Base-by-base conservation (phyloP, 2,888 invertebrate genomes). In the Minunthozetes semirufus region DNA sequence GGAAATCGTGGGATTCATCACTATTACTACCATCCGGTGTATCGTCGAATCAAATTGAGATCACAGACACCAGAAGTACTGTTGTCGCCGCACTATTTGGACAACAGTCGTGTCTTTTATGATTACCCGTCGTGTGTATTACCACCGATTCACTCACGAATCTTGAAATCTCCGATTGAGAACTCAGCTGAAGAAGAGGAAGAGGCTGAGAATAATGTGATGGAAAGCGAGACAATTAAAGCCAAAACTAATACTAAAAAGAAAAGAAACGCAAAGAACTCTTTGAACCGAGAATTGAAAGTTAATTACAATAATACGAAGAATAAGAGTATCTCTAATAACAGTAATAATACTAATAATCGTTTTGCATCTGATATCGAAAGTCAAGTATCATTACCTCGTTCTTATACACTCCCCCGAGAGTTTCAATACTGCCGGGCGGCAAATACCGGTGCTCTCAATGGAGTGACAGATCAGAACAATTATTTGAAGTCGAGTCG, bases 371-470 rank as follows among this genome's bases (percentile, higher is more conserved):
- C 90, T 68, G 90, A 90, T 81, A 87, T 90, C 79, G 90, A 90
- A 81, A 86, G 80, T 82, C 88, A 92, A 87, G 87, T 92, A 79
- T 92, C 92, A 1, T 84, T 92, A 73, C 92, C 93, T 0, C 87
- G 92, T 27, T 92, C 91, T 38, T 92, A 92, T 82, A 93, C 92
- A 0, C 84, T 93, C 72, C 92, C 92, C 0, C 87, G 92, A 19
- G 91, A 92, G 84, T 92, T 92, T 84, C 90, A 91, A 80, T 92
- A 91, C 84, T 89, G 89, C 85, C 84, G 68, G 13, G 38, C 38
- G 8, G 74, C 71, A n/a, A 11, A 71, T 42, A 19, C 42, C 15
- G 48, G 29, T 77, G 38, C 25, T 50, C 29, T 74, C 27, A 33
- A 74, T 22, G 33, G 13, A 48, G 27, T 68, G 25, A 27, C 38